Evolutionary conservation across 2,888 invertebrate species (phyloP).

Genomic region (Coleophora deauratella): DNA sequence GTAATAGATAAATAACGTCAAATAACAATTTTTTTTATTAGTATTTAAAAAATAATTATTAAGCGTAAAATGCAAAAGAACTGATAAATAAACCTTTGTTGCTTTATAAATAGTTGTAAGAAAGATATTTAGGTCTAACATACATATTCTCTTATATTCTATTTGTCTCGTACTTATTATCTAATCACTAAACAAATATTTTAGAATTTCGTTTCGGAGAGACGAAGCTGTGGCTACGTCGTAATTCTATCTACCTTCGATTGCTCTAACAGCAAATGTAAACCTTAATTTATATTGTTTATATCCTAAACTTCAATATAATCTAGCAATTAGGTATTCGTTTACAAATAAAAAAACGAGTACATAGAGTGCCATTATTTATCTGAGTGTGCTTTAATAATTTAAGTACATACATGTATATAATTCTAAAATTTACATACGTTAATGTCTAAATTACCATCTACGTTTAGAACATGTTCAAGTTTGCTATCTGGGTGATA

Average conservation of each 20-base stretch:
- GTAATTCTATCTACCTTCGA: constrained; percentile 32
- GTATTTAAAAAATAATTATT: too few relatives aligned
- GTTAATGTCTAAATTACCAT: constrained; percentile 9
- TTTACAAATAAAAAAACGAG: constrained; percentile 29
- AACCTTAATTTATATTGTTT: constrained; percentile 20
- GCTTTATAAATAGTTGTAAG: too few relatives aligned
- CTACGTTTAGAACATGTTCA: constrained; percentile 14
- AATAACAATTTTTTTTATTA: too few relatives aligned
- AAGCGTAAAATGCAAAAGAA: too few relatives aligned
- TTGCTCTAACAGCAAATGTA: constrained; percentile 33
- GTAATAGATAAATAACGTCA: too few relatives aligned
- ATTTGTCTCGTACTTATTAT: constrained; percentile 26
- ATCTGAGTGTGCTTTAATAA: constrained; percentile 16
- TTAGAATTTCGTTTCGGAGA: constrained; percentile 70
- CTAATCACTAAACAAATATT: constrained; percentile 55
- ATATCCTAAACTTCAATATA: constrained; percentile 4
- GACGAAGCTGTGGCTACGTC: constrained; percentile 36
- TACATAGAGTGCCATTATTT: constrained; percentile 31
- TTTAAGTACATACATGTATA: constrained; percentile 8
- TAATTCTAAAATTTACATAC: too few relatives aligned
- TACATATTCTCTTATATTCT: constrained; percentile 11
- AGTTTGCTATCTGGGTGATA: background rate
- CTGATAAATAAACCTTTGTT: too few relatives aligned
- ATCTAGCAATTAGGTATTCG: constrained; percentile 17
- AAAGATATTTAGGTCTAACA: too few relatives aligned